phyloP scores from a whole-genome alignment of 2,113 vertebrate genomes.

The Eulemur macaco region DNA sequence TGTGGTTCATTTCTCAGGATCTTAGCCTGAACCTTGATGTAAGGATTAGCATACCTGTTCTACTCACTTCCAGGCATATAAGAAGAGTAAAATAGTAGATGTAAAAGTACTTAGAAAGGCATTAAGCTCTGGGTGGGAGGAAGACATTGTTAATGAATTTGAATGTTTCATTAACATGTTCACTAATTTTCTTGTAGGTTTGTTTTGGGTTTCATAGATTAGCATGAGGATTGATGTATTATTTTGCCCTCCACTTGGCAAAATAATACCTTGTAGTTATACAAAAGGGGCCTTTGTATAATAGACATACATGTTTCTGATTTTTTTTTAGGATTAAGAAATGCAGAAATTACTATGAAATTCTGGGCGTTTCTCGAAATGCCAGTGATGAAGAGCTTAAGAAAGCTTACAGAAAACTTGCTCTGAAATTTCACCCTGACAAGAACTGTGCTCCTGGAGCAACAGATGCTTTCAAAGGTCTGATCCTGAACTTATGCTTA shows the following conservation, averaged over 20 bases:
- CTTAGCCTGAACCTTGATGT: background rate
- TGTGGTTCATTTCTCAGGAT: background rate
- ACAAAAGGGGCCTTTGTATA: conserved; percentile 3
- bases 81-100: background rate
- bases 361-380: conserved; percentile 90
- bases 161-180: background rate
- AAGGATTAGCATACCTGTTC: background rate
- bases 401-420: conserved; percentile 93
- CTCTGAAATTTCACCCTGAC: conserved; percentile 96
- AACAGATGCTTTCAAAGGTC: conserved; percentile 98
- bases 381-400: conserved; percentile 95
- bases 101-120: conserved; percentile 23
- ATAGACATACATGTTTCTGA: conserved; percentile 9
- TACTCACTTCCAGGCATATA: background rate
- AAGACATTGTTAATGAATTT: background rate
- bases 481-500: background rate
- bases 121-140: background rate
- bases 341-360: conserved; percentile 96
- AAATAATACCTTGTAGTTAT: background rate
- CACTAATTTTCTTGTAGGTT: conserved; percentile 36
- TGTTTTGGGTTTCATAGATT: conserved; percentile 7
- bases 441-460: conserved; percentile 97
- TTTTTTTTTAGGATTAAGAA: conserved; percentile 91
- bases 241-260: background rate
- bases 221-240: background rate